phyloP scores from a whole-genome alignment of 2,888 invertebrate genomes.

The Pollenia amentaria region DNA sequence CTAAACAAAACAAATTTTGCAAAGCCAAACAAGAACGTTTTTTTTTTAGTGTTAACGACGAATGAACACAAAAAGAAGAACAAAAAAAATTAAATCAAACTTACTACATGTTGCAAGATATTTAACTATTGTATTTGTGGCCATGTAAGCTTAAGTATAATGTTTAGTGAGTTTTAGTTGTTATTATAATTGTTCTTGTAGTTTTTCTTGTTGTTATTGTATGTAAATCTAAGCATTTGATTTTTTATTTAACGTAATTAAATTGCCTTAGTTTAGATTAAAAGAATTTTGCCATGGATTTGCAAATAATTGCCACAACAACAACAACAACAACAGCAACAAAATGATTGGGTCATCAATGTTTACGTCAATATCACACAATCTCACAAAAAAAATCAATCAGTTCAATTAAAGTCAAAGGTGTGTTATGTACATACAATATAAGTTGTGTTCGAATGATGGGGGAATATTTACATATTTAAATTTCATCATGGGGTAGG shows the following conservation, averaged over 20 bases:
- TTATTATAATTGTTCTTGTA: slow-evolving; percentile 47
- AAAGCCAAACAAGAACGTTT: slow-evolving; percentile 65
- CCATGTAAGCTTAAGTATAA: slow-evolving; percentile 53
- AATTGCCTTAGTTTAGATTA: slow-evolving; percentile 16
- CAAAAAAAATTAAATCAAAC: slow-evolving; percentile 58
- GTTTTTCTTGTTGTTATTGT: slow-evolving; percentile 16
- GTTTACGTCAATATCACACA: neutral
- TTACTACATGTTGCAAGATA: slow-evolving; percentile 70
- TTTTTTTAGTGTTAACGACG: slow-evolving; percentile 55
- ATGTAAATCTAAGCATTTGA: slow-evolving; percentile 48
- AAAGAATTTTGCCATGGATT: slow-evolving; percentile 41
- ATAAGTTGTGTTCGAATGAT: slow-evolving; percentile 34
- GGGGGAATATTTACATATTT: neutral
- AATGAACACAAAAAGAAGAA: slow-evolving; percentile 32
- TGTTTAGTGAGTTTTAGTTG: slow-evolving; percentile 22
- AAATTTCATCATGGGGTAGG: neutral
- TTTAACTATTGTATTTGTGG: slow-evolving; percentile 48
- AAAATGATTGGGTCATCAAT: slow-evolving; percentile 16
- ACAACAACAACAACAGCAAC: too few species aligned
- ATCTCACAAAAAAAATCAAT: slow-evolving; percentile 16
- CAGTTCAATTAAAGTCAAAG: slow-evolving; percentile 38
- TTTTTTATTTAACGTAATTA: slow-evolving; percentile 40
- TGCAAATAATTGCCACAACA: slow-evolving; percentile 34
- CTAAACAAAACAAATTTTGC: slow-evolving; percentile 54
- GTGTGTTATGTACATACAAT: slow-evolving; percentile 42